A percentile compares a stretch with the other conserved stretches of the same genome.
These are phyloP conservation scores for Charanyca ferruginea DNA, from an alignment of 2,888 invertebrate genomes.

Conservation along the genomic window DNA sequence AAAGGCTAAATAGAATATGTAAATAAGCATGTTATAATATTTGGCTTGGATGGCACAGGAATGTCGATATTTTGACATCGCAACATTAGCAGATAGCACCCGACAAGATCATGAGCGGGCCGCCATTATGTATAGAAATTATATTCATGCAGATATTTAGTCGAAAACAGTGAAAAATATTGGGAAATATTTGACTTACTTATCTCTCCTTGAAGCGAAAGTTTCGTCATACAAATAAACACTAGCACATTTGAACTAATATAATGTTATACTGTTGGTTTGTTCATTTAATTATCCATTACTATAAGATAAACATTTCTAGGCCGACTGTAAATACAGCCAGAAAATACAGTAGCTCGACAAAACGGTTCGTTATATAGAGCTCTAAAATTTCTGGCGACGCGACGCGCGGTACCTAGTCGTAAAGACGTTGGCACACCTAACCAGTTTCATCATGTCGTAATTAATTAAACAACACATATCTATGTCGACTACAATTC, in stretches of 20 bases:
- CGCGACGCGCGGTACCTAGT: neutral
- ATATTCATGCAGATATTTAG: too few species aligned
- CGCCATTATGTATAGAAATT: too few species aligned
- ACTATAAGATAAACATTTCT: neutral
- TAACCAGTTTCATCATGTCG: slow-evolving; percentile 7
- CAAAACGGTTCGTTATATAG: slow-evolving; percentile 14
- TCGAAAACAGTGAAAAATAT: neutral
- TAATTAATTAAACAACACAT: slow-evolving; percentile 2
- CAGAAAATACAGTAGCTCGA: slow-evolving; percentile 9
- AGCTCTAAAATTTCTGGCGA: slow-evolving; percentile 15
- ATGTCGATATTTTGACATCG: too few species aligned
- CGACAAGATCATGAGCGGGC: too few species aligned
- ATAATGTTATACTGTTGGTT: too few species aligned
- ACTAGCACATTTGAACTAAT: neutral
- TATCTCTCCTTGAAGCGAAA: neutral
- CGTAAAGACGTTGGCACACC: slow-evolving; percentile 26
- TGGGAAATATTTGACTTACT: neutral
- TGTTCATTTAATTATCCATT: neutral
- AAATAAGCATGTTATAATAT: too few species aligned
- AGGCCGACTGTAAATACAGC: slow-evolving; percentile 5
- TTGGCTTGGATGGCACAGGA: too few species aligned
- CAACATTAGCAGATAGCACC: too few species aligned
- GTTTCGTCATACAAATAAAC: neutral
- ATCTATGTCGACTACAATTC: too few species aligned
- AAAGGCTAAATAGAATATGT: too few species aligned